Conservation (phyloP, 2,888 invertebrate species). For the Falcaria lacertinaria region DNA sequence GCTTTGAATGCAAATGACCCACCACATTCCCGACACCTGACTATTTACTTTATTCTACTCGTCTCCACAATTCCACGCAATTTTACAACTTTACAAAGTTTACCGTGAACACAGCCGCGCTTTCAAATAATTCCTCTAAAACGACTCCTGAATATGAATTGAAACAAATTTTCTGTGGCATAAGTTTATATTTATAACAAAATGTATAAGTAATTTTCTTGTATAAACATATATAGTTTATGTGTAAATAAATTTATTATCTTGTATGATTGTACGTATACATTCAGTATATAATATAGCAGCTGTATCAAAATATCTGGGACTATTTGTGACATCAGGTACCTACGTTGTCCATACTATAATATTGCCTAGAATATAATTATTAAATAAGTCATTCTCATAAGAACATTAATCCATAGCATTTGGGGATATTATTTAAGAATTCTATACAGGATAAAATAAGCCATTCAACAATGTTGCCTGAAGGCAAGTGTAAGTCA, state of each 20-base stretch:
- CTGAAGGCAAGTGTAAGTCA: too few relatives aligned
- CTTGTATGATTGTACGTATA: not conserved
- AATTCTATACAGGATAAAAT: too few relatives aligned
- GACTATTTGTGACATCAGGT: not conserved
- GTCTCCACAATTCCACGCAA: constrained; percentile 43
- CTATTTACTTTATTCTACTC: constrained; percentile 55
- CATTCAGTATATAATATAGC: not conserved
- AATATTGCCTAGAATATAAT: not conserved
- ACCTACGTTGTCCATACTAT: not conserved
- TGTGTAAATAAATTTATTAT: not conserved
- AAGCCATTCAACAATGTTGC: too few relatives aligned
- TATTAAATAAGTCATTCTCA: too few relatives aligned
- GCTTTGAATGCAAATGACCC: constrained; percentile 59
- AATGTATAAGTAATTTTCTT: not conserved
- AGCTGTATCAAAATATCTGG: not conserved
- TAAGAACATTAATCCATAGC: too few relatives aligned
- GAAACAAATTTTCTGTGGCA: constrained; percentile 18
- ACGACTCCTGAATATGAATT: constrained; percentile 29
- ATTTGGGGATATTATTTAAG: too few relatives aligned
- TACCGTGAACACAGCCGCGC: constrained; percentile 48
- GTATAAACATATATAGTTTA: not conserved
- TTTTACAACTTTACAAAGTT: constrained; percentile 65
- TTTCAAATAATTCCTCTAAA: constrained; percentile 48
- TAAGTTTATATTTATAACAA: constrained; percentile 24
- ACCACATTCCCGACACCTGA: constrained; percentile 51